Conservation (phyloP, 2,888 invertebrate species). For the Microctonus hyperodae region DNA sequence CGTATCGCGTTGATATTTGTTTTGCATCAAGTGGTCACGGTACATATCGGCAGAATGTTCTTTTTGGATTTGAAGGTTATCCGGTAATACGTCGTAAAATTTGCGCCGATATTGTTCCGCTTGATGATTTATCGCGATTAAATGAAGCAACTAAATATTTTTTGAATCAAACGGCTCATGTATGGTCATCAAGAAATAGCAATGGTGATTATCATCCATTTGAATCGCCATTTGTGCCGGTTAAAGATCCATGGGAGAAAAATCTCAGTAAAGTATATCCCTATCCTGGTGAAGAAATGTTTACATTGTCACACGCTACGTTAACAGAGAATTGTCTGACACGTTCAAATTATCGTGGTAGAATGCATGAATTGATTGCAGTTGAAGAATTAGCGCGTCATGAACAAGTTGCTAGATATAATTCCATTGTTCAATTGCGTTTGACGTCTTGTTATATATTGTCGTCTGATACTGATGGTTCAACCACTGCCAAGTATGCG, state of each 20-base stretch:
- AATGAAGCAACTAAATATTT: slow-evolving; percentile 72
- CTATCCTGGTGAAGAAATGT: slow-evolving; percentile 72
- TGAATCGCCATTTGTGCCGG: slow-evolving; percentile 67
- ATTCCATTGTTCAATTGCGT: slow-evolving; percentile 71
- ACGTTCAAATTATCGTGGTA: slow-evolving; percentile 74
- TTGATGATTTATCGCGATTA: slow-evolving; percentile 71
- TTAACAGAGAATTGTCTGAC: slow-evolving; percentile 71
- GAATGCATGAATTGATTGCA: slow-evolving; percentile 78
- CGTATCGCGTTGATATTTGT: slow-evolving; percentile 34
- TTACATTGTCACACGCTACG: slow-evolving; percentile 74
- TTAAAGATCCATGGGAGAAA: slow-evolving; percentile 62
- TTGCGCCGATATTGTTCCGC: slow-evolving; percentile 79
- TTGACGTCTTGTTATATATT: slow-evolving; percentile 74
- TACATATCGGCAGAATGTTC: slow-evolving; percentile 79
- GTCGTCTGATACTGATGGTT: slow-evolving; percentile 72
- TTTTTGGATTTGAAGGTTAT: slow-evolving; percentile 76
- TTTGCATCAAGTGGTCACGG: slow-evolving; percentile 65
- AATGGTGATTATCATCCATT: slow-evolving; percentile 67
- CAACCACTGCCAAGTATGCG: slow-evolving; percentile 79
- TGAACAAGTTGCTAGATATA: slow-evolving; percentile 75
- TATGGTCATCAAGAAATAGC: slow-evolving; percentile 66
- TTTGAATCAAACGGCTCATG: slow-evolving; percentile 69
- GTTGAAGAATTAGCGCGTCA: slow-evolving; percentile 81
- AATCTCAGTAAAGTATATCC: slow-evolving; percentile 71
- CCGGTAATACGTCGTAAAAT: slow-evolving; percentile 73